These are phyloP conservation scores for Brenthis daphne DNA, from an alignment of 2,888 invertebrate genomes.

Conservation along the genomic window DNA sequence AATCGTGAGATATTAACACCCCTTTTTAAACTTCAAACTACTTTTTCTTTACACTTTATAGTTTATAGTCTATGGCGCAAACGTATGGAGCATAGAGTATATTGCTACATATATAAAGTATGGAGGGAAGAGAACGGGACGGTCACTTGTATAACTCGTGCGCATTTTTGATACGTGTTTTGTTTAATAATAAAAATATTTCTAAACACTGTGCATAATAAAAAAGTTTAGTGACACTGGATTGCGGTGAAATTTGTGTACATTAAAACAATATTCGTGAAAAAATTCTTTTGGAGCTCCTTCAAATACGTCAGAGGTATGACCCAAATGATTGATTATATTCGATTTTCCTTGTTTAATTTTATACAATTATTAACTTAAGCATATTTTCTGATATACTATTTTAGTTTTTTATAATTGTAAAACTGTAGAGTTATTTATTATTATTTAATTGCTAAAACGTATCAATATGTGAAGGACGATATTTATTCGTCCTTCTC, in stretches of 20 bases:
- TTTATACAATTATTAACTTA: constrained; percentile 1
- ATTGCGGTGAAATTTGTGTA: constrained; percentile 31
- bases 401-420: neutral
- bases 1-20: constrained; percentile 15
- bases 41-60: neutral
- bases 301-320: constrained; percentile 21
- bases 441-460: too few relatives aligned
- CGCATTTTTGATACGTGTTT: constrained; percentile 15
- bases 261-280: neutral
- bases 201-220: constrained; percentile 4
- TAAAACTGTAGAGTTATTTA: too few relatives aligned
- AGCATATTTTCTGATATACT: neutral
- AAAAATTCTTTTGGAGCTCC: constrained; percentile 14
- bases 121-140: constrained; percentile 8
- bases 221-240: constrained; percentile 21
- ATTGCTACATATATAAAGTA: too few relatives aligned
- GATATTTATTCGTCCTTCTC: too few relatives aligned
- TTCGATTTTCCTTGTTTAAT: constrained; percentile 15
- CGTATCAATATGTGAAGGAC: too few relatives aligned
- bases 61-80: constrained; percentile 14
- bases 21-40: constrained; percentile 10
- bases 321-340: constrained; percentile 14
- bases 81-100: constrained; percentile 18
- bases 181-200: constrained; percentile 28
- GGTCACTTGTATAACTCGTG: constrained; percentile 16